Base-by-base conservation (phyloP, 2,113 vertebrate species). In the Proterorhinus semilunaris region DNA sequence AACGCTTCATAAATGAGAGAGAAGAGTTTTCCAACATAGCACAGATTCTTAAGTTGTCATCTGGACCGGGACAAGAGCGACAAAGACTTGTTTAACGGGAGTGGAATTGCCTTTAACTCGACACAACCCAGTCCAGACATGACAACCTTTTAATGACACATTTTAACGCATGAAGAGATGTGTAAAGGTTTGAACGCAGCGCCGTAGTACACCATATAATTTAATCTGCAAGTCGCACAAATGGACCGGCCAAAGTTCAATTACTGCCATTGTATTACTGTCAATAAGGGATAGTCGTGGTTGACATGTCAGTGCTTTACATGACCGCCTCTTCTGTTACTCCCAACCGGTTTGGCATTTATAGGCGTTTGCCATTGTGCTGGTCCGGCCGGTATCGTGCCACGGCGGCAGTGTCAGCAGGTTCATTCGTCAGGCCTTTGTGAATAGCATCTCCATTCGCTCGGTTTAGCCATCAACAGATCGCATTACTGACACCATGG, bases 401-500 rank as follows among this genome's bases (percentile, higher is more conserved):
- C 62, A 71, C 16, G 66, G 70, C 71, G 17, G 62, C 69, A 2
- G 77, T 46, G 79, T 80, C 75, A 72, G 8, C 1, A 63, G 53
- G 77, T 77, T 77, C 78, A 81, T 65, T 79, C 79, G 79, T 71
- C 79, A 81, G 74, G 21, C 69, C 52, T 8, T 62, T 63, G 36
- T 84, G 86, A 86, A 82, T 71, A 80, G 81, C 66, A n/a, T 67
- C 72, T 66, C 61, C 77, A 46, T 66, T 75, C 66, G 65, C 83
- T 84, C 71, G 54, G 85, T 85, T 81, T 75, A 82, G 74, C 69
- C 81, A 84, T 85, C 69, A 86, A 76, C 79, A 82, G 76, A 83
- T 80, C 76, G 46, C 80, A 73, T 86, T 88, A 88, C 86, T 70
- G 76, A 87, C 82, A 82, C 76, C 84, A 64, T 74, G 75, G 78